Percentiles rank a stretch among this genome's conserved stretches.
These are phyloP conservation scores for Sebastes kiyomatsui DNA, from an alignment of 2,797 vertebrate species.

Conservation along the genomic window DNA sequence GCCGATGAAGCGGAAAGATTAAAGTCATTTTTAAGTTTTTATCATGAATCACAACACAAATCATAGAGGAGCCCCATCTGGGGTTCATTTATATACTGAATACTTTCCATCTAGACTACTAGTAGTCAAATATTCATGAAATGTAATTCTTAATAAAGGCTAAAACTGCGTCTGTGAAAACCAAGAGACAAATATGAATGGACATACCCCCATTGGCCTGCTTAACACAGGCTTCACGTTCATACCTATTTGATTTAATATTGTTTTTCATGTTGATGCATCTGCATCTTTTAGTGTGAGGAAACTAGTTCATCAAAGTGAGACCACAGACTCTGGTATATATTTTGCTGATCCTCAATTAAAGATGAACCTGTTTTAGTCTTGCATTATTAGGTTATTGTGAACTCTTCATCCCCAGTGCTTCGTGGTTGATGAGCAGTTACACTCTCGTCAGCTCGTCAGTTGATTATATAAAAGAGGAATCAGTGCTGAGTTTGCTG, in stretches of 20 bases:
- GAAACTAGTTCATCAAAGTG: background rate
- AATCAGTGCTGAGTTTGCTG: slow-evolving; percentile 3
- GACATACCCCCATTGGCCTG: background rate
- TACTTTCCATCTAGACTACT: background rate
- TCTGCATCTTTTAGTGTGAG: background rate
- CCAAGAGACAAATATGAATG: background rate
- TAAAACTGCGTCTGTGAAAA: background rate
- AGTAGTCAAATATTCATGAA: background rate
- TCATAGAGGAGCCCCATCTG: background rate
- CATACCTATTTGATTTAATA: background rate
- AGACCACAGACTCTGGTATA: background rate
- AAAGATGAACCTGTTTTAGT: slow-evolving; percentile 8
- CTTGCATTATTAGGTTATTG: background rate
- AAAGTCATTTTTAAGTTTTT: background rate
- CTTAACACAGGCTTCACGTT: background rate
- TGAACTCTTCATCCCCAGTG: background rate
- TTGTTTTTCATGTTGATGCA: background rate
- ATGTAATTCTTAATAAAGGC: background rate
- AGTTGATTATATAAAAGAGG: background rate
- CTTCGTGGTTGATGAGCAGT: background rate
- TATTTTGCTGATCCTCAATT: background rate
- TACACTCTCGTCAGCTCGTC: background rate
- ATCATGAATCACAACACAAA: background rate
- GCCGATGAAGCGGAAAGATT: background rate
- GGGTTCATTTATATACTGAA: background rate